phyloP scores from a whole-genome alignment of 2,797 vertebrate species.

The Rallus crepitans region DNA sequence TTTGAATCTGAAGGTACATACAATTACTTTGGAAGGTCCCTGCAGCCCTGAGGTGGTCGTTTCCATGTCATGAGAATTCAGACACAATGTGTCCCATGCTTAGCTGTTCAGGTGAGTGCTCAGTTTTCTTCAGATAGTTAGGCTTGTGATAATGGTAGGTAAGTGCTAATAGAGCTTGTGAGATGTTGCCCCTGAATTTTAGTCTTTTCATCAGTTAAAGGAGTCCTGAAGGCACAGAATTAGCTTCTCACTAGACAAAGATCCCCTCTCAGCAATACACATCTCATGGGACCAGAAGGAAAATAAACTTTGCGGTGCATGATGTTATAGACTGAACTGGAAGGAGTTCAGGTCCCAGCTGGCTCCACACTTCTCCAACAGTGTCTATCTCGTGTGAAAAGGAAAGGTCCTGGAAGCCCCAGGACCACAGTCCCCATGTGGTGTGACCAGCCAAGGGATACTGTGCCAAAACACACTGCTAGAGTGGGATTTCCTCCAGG shows the following conservation, averaged over 20 bases:
- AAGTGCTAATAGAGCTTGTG: not conserved
- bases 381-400: not conserved
- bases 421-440: not conserved
- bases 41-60: not conserved
- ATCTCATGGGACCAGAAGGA: not conserved
- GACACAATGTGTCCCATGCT: not conserved
- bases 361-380: not conserved
- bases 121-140: not conserved
- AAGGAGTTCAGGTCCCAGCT: not conserved
- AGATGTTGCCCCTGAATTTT: not conserved
- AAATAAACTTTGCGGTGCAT: not conserved
- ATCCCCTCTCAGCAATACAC: not conserved
- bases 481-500: slow-evolving; percentile 12
- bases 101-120: not conserved
- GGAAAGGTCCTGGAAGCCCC: not conserved
- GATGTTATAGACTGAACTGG: not conserved
- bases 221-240: not conserved
- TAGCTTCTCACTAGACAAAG: not conserved
- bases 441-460: not conserved
- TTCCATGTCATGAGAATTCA: not conserved
- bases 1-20: not conserved
- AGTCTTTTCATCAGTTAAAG: not conserved
- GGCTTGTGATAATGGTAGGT: not conserved
- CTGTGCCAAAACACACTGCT: slow-evolving; percentile 41
- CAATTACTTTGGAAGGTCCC: not conserved